Base-by-base conservation (phyloP, 2,888 invertebrate species). In the Plebejus argus region DNA sequence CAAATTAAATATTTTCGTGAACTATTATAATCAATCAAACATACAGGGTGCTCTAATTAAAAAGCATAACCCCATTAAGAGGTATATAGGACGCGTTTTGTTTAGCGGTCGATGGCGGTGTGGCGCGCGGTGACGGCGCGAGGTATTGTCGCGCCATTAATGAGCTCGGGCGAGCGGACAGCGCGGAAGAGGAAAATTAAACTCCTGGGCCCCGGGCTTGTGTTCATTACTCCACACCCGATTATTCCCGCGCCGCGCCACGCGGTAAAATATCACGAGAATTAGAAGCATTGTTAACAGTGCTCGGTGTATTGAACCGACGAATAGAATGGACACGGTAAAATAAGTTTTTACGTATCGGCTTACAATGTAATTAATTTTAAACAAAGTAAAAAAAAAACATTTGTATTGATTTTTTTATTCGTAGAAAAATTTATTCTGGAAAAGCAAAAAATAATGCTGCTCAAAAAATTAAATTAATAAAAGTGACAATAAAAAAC, bases 151-250 rank as follows among this genome's bases (percentile, higher is more conserved):
- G 90, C 89, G 84, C 82, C 89, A 88, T 89, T 91, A 92, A 92
- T 91, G 91, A 92, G 90, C 90, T 84, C 86, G 83, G 88, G 83
- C 82, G 82, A 86, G 86, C 88, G 89, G 89, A 90, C 87, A 89
- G 88, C 86, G 88, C 92, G 93, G 93, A 94, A 94, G 90, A 94
- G 93, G 93, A 94, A 94, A 94, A 94, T 94, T 94, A 94, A 94
- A 92, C 92, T 91, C 90, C 90, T 90, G 92, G 90, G 92, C 92
- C 91, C 89, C 88, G 83, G 90, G 90, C 90, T 87, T 85, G 89
- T 88, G 89, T 90, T 91, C 91, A 91, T 91, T 92, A 91, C 88
- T 90, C 89, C 88, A 89, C 90, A 88, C 90, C 90, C 89, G 89
- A 90, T 90, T 89, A 90, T 89, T 88, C 85, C 84, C 84, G 85